These are phyloP conservation scores for Muschampia plurimacula DNA, from an alignment of 2,888 invertebrate genomes.

Conservation along the genomic window DNA sequence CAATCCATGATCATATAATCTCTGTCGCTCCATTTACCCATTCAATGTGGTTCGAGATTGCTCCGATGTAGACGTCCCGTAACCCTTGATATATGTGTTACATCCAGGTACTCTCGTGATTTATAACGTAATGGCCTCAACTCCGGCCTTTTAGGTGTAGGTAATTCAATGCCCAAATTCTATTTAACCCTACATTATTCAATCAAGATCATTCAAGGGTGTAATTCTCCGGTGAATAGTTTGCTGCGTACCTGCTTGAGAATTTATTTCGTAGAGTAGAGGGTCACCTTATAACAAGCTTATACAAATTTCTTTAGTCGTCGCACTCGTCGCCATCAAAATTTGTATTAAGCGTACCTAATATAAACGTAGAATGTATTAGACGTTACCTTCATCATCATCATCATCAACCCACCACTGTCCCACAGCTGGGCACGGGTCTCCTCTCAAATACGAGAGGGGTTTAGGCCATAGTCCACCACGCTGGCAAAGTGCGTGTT, in stretches of 20 bases:
- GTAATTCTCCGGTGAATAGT: conserved; percentile 13
- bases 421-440: too few species aligned
- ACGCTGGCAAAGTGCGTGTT: too few species aligned
- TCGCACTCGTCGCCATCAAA: too few species aligned
- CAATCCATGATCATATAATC: background rate
- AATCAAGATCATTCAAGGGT: conserved; percentile 58
- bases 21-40: conserved; percentile 24
- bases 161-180: conserved; percentile 70
- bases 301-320: too few species aligned
- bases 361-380: too few species aligned
- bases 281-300: background rate
- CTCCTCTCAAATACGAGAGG: too few species aligned
- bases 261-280: too few species aligned
- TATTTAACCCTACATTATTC: conserved; percentile 67
- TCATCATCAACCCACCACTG: too few species aligned
- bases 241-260: background rate
- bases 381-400: too few species aligned
- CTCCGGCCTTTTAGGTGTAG: conserved; percentile 60
- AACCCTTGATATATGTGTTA: conserved; percentile 4
- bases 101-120: conserved; percentile 17
- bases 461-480: too few species aligned
- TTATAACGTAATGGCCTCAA: conserved; percentile 32
- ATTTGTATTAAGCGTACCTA: too few species aligned
- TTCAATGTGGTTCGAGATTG: background rate
- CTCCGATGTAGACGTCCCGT: background rate